A percentile compares a stretch with the other conserved stretches of the same genome.
These are phyloP conservation scores for Chloroceryle aenea DNA, from an alignment of 2,113 vertebrate genomes.

Conservation along the genomic window DNA sequence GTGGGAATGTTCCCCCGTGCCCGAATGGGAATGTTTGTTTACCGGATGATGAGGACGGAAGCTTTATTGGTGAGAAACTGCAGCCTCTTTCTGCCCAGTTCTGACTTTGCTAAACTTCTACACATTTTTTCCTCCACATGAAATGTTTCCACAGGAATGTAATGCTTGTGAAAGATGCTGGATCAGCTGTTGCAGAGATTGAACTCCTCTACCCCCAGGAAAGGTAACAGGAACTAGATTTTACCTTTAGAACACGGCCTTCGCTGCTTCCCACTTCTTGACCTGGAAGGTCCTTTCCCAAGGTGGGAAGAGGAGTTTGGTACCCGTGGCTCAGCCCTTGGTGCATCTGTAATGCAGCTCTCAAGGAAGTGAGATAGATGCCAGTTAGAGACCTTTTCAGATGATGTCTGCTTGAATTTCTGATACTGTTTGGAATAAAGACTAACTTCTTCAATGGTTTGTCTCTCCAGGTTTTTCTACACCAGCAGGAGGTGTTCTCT, in stretches of 20 bases:
- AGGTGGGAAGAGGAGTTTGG: neutral
- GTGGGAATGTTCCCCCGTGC: neutral
- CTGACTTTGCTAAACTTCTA: slow-evolving; percentile 9
- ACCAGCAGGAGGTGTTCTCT: neutral
- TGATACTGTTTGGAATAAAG: neutral
- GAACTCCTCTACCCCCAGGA: slow-evolving; percentile 18
- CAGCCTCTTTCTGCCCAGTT: neutral
- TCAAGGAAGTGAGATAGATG: neutral
- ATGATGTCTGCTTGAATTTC: slow-evolving; percentile 4
- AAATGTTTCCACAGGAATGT: slow-evolving; percentile 59
- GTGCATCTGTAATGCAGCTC: neutral
- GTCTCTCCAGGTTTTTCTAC: slow-evolving; percentile 47
- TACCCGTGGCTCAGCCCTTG: neutral
- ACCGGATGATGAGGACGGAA: neutral
- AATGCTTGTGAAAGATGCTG: slow-evolving; percentile 32
- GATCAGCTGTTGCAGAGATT: slow-evolving; percentile 21
- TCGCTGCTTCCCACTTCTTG: neutral
- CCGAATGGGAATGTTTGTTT: neutral
- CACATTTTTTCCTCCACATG: slow-evolving; percentile 12
- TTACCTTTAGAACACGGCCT: neutral
- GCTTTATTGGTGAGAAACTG: neutral
- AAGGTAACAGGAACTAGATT: slow-evolving; percentile 54
- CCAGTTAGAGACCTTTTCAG: neutral
- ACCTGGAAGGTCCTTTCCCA: neutral
- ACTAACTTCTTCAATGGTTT: slow-evolving; percentile 48